phyloP scores from a whole-genome alignment of 2,113 vertebrate species.

The Oryzias woworae region DNA sequence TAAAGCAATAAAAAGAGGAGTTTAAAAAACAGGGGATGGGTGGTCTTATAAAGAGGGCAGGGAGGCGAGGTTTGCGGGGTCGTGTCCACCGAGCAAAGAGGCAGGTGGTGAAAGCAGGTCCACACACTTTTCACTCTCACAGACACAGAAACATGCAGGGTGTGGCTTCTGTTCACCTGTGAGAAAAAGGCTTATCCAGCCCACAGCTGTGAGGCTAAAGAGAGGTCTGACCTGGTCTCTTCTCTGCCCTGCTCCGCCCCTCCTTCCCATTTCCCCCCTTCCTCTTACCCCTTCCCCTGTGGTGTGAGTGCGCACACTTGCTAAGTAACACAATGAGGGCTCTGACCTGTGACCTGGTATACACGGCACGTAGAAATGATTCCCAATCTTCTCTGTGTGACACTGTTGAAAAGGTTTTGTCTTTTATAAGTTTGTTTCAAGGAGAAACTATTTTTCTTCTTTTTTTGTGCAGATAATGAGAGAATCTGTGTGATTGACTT shows the following conservation, averaged over 20 bases:
- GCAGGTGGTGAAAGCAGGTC: conserved; percentile 26
- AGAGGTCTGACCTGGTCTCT: conserved; percentile 72
- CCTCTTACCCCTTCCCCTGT: conserved; percentile 57
- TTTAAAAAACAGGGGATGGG: conserved; percentile 19
- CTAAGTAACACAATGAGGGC: conserved; percentile 52
- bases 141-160: conserved; percentile 40
- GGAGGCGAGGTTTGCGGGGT: conserved; percentile 15
- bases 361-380: conserved; percentile 59
- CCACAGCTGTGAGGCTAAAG: conserved; percentile 79
- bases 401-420: conserved; percentile 62
- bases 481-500: not conserved
- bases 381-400: conserved; percentile 74
- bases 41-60: conserved; percentile 9
- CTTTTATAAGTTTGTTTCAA: conserved; percentile 72
- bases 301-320: conserved; percentile 43
- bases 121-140: conserved; percentile 22
- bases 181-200: conserved; percentile 69
- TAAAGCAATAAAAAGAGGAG: conserved; percentile 12
- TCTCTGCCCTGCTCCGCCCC: conserved; percentile 44
- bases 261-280: conserved; percentile 38
- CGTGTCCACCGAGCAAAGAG: conserved; percentile 36
- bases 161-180: conserved; percentile 70
- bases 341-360: conserved; percentile 63
- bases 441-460: conserved; percentile 54
- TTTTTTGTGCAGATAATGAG: conserved; percentile 1